Base-by-base conservation (phyloP, 2,113 vertebrate species). In the Engraulis encrasicolus region DNA sequence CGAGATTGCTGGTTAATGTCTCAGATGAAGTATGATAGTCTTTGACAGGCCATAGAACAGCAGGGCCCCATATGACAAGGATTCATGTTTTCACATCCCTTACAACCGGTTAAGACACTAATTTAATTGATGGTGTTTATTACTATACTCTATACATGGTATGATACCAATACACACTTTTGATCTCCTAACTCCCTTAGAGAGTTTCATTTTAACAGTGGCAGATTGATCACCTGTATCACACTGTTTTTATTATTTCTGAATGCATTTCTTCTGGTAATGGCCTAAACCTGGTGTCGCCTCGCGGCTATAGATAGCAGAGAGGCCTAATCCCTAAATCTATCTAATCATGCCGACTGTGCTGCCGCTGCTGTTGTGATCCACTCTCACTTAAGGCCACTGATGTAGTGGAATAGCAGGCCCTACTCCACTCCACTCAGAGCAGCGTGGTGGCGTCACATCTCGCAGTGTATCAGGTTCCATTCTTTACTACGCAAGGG, bases 291-390 rank as follows among this genome's bases (percentile, higher is more conserved):
- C 80, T 81, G 34, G 34, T 81, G 86, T 83, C 50, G 61, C 36
- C 49, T 78, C 61, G 50, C 31, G 6, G 79, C 84, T 85, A 85
- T 83, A 87, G 71, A 87, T 87, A 87, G 66, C 71, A 15, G 31
- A n/a, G 79, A 23, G 74, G 74, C 17, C 50, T 87, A 85, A 87
- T 87, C 86, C 79, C 71, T 83, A 83, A 85, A 83, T 85, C 84
- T 82, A 48, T 54, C 80, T 84, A 52, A 71, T 79, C 31, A 54
- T 85, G 79, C 49, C n/a, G 23, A n/a, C n/a, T n/a, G n/a, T n/a
- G n/a, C n/a, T n/a, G n/a, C n/a, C n/a, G n/a, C n/a, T 52, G 50
- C 52, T 82, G 14, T 23, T 49, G 9, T 9, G 58, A 31, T 48
- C n/a, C 38, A 17, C 37, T 45, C 66, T 74, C 66, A 34, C 12